Base-by-base conservation (phyloP, 2,888 invertebrate genomes). In the Drosophila borealis region DNA sequence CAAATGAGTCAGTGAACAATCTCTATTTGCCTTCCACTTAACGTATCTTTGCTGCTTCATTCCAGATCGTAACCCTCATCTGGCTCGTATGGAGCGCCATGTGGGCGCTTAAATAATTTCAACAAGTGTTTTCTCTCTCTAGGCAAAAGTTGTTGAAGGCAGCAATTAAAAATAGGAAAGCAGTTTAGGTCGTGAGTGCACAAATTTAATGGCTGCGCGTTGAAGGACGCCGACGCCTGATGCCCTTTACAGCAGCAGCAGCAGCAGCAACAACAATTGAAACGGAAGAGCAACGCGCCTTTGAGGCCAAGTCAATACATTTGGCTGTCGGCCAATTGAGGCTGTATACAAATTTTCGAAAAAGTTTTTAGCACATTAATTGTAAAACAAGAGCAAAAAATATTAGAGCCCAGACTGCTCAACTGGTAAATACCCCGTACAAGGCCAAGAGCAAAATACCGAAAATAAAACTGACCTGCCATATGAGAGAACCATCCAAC, bases 291-390 rank as follows among this genome's bases (percentile, higher is more conserved):
- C 81, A 78, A 59, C 55, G 76, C 59, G 68, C 72, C 50, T 53
- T 70, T 83, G 81, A 87, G 81, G 81, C 88, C 81, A 82, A 87
- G 81, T 81, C 88, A 85, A 73, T 81, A 79, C 62, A 77, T 55
- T 89, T 85, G 85, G 85, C 89, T 19, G 21, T 0, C 46, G 17
- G 80, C 85, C 89, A 85, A 83, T 61, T 59, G 55, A 64, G 65
- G 73, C 78, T 61, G 51, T 64, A 66, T 55, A 53, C 62, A 73
- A 42, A 72, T 70, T 70, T 54, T 54, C 53, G 62, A 78, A 68
- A 66, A 50, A 64, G 44, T 53, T 81, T 75, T 63, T 50, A 75
- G 61, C 70, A 48, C 55, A 72, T 72, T 78, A 78, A 74, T 74
- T 86, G 75, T 81, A 55, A 55, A 70, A 41, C 46, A 61, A 55